A percentile compares a stretch with the other conserved stretches of the same genome.
Conservation (phyloP, 2,797 vertebrate genomes). For the Lutjanus argentimaculatus region DNA sequence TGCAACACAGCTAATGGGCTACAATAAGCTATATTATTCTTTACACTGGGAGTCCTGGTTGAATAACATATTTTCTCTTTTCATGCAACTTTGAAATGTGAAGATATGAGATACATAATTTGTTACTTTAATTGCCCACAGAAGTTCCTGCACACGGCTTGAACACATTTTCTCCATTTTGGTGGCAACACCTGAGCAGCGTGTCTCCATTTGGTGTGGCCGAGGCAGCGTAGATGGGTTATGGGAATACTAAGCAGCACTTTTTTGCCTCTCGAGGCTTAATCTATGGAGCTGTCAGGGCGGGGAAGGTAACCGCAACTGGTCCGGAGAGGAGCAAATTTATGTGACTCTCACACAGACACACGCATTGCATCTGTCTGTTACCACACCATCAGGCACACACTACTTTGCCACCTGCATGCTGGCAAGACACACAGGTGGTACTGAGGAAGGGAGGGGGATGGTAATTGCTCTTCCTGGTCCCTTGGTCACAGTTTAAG, state of each 20-base stretch:
- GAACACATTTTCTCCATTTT: conserved; percentile 43
- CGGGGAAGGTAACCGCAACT: conserved; percentile 35
- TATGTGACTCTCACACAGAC: conserved; percentile 48
- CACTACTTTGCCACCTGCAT: conserved; percentile 44
- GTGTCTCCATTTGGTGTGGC: conserved; percentile 36
- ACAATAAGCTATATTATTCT: no score
- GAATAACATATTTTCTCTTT: not conserved
- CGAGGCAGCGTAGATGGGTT: conserved; percentile 35
- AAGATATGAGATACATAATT: not conserved
- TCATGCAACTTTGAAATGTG: no score
- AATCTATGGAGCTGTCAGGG: conserved; percentile 77
- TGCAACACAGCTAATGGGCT: no score
- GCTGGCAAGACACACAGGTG: conserved; percentile 53
- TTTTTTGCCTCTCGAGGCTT: conserved; percentile 59
- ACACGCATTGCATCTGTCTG: conserved; percentile 42
- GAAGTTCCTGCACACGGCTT: conserved; percentile 10
- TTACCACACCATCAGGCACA: conserved; percentile 37
- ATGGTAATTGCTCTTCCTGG: conserved; percentile 55
- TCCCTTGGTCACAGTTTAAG: conserved; percentile 64
- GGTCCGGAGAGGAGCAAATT: conserved; percentile 56
- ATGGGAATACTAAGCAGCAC: conserved; percentile 64
- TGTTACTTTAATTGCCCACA: conserved; percentile 13
- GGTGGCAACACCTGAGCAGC: conserved; percentile 38
- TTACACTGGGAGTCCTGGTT: no score
- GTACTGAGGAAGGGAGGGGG: conserved; percentile 22